Base-by-base conservation (phyloP, 2,888 invertebrate genomes). In the Chrysolina oricalcia region DNA sequence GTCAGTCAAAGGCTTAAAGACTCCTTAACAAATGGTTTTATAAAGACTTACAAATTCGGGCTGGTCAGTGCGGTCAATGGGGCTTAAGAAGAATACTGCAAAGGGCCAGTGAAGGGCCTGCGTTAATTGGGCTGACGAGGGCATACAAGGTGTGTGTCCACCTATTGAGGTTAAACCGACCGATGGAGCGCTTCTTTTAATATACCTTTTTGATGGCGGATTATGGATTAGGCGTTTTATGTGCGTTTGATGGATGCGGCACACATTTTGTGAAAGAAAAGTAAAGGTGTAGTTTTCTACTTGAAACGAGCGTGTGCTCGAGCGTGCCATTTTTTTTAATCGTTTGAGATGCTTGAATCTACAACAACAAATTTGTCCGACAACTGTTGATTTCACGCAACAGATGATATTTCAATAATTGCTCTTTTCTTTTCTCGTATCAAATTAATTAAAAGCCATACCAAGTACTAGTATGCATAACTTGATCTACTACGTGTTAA, bases 91-190 rank as follows among this genome's bases (percentile, higher is more conserved):
- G 83, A 84, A 84, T 83, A 83, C 82, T 80, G 75, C 27, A 27
- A 35, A 59, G 35, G 35, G 35, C 59, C 27, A 59, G 80, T 84
- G 85, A 86, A 84, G 85, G 85, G 86, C 86, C 85, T 85, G 85
- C 84, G 86, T 87, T 87, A 88, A 88, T 87, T 87, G 87, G 86
- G 84, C 81, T 87, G 87, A 87, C 86, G 85, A 85, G 85, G 82
- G 84, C 81, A 79, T 83, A 83, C 87, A 87, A 88, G 88, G 87
- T 84, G 85, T 83, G 83, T 83, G 84, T 85, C 83, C 83, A 76
- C 70, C 75, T 66, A 78, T 73, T 70, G 68, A 70, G 46, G 56
- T 63, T 50, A 46, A 46, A 74, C 63, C 64, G 63, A 63, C 41
- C 70, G 41, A 65, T 70, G 64, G 75, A 72, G 71, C 73, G 70